Evolutionary conservation across 2,797 vertebrate species (phyloP), one percentile per base, ranked within the genome.

Genomic region (Crypturellus tataupa): DNA sequence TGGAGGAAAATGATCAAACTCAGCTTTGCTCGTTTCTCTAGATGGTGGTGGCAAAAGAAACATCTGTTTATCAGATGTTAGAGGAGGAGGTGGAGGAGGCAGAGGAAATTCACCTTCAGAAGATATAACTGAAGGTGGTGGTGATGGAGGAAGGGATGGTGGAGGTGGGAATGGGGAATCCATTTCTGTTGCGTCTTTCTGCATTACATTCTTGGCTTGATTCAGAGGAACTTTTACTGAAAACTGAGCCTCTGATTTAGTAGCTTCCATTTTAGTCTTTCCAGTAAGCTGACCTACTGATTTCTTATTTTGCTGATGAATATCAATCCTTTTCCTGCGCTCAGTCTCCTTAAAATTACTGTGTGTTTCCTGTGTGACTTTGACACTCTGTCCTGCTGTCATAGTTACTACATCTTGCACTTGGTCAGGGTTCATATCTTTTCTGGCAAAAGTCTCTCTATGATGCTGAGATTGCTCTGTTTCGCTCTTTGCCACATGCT

Each of bases 21-120:
- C 98, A 64, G 94, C 97, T 80, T 98, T 98, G 89, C 97, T 97
- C 77, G 97, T 98, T 90, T 96, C 97, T 80, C 97, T 94, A 63
- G 97, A 93, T 47, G 97, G 97, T 87, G 97, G 97, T 80, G 95
- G 98, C 18, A 97, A 93, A 47, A 94, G 83, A 53, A 95, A 94
- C 9, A 53, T 96, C 69, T 98, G 97, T 77, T 80, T 76, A 56
- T 98, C 98, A 85, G 95, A 93, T 80, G 97, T 96, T 6, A 98
- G 97, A 94, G 98, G 98, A 93, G 98, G 98, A 93, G 99, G 98
- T 81, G 97, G 97, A 87, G 97, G 97, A 59, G 97, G 98, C 60
- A 98, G 98, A 85, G 99, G 98, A 76, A 98, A 96, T 79, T 99
- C 98, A 67, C 94, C 90, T 91, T 98, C 98, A 55, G 95, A 93